Evolutionary conservation across 2,113 vertebrate species (phyloP).

Genomic region (Artemisiospiza belli): DNA sequence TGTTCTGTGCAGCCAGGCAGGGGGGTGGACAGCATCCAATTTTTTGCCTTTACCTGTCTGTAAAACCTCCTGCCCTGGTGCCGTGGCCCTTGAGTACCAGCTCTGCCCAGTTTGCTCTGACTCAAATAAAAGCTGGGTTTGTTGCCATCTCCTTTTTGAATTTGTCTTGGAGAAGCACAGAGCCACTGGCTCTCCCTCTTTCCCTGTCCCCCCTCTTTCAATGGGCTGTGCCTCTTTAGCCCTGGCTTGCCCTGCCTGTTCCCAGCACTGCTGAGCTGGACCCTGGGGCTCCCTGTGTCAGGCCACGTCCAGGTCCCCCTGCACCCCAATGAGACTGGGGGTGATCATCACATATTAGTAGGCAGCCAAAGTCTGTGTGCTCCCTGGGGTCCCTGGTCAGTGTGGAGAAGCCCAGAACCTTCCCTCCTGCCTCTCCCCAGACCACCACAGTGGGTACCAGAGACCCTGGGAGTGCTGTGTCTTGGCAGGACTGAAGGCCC

Average conservation of each 20-base stretch:
- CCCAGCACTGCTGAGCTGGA: neutral
- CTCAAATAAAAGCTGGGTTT: neutral
- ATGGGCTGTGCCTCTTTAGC: neutral
- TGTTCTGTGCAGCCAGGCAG: neutral
- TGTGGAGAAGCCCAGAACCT: neutral
- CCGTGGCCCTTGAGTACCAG: neutral
- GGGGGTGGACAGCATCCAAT: neutral
- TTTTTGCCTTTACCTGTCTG: neutral
- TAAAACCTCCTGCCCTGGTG: neutral
- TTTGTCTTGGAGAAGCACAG: neutral
- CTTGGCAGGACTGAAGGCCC: neutral
- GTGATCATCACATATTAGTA: accelerated
- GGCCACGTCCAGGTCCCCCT: neutral
- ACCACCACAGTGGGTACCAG: neutral
- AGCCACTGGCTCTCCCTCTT: neutral
- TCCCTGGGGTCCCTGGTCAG: neutral
- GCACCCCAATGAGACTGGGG: neutral
- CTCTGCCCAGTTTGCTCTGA: neutral
- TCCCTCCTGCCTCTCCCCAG: neutral
- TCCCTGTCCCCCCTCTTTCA: accelerated
- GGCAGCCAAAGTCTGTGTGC: neutral
- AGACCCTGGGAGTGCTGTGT: neutral
- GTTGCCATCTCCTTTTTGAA: neutral
- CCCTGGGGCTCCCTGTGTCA: accelerated
- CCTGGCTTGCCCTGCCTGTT: neutral